Conservation (phyloP, 92 coral and sea anemone genomes). For the Meandrina meandrites region DNA sequence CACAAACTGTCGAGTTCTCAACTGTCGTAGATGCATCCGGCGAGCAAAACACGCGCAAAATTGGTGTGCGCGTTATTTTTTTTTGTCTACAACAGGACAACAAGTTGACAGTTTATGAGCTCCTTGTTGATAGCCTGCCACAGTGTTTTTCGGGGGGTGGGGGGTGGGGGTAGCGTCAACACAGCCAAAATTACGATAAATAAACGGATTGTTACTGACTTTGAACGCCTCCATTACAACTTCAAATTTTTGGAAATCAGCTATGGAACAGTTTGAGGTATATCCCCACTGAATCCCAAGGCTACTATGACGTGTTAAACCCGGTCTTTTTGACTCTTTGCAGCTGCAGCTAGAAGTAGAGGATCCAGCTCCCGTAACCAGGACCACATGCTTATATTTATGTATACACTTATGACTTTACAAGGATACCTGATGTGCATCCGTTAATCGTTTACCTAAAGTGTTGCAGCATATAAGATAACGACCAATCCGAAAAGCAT, state of each 20-base stretch:
- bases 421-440: background rate
- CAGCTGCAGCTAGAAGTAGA: background rate
- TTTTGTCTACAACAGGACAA: too few species aligned
- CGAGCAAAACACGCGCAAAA: background rate
- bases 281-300: too few species aligned
- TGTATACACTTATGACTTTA: background rate
- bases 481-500: background rate
- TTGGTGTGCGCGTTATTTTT: too few species aligned
- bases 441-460: background rate
- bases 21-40: background rate
- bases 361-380: background rate
- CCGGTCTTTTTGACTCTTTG: background rate
- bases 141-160: too few species aligned
- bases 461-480: background rate
- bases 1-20: background rate
- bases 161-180: too few species aligned
- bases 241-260: too few species aligned
- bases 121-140: too few species aligned
- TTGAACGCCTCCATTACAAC: too few species aligned
- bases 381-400: background rate
- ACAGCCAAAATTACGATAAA: too few species aligned
- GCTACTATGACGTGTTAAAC: background rate
- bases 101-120: too few species aligned
- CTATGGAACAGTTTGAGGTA: too few species aligned
- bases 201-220: too few species aligned